Base-by-base conservation (phyloP, 2,113 vertebrate genomes). In the Lucifuga dentata region DNA sequence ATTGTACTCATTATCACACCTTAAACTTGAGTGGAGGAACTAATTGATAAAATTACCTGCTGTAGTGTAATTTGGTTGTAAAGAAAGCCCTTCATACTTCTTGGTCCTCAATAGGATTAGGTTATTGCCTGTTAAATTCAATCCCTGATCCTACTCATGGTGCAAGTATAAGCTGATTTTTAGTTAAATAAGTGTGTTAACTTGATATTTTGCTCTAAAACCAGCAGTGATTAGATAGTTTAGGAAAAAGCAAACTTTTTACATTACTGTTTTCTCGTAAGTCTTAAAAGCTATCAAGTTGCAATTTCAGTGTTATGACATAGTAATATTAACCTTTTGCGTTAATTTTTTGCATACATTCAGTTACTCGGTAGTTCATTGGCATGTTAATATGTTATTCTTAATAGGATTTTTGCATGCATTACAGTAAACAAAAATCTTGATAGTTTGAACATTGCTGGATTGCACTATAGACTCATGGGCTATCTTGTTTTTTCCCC, bases 351-450 rank as follows among this genome's bases (percentile, higher is more conserved):
- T n/a, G n/a, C n/a, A n/a, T n/a, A n/a, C n/a, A n/a, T n/a, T n/a
- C n/a, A n/a, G n/a, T n/a, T n/a, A n/a, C n/a, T n/a, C n/a, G n/a
- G n/a, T n/a, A n/a, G n/a, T n/a, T n/a, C n/a, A n/a, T n/a, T n/a
- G n/a, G n/a, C n/a, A n/a, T n/a, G n/a, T n/a, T n/a, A n/a, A n/a
- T n/a, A n/a, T n/a, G n/a, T n/a, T n/a, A n/a, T n/a, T n/a, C n/a
- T n/a, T n/a, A n/a, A n/a, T n/a, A n/a, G n/a, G n/a, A n/a, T n/a
- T 40, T 16, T 4, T n/a, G 6, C 2, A 26, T 20, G 8, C 5
- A 12, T 8, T 38, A 26, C 32, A 40, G 19, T n/a, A 72, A 36
- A 43, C 46, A 55, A 26, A 57, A 48, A 55, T 56, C 29, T 41
- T 50, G 13, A n/a, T n/a, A n/a, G n/a, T n/a, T n/a, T n/a, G n/a